Conservation (phyloP, 1,140 invertebrate genomes). For the Dreissena rostriformis region DNA sequence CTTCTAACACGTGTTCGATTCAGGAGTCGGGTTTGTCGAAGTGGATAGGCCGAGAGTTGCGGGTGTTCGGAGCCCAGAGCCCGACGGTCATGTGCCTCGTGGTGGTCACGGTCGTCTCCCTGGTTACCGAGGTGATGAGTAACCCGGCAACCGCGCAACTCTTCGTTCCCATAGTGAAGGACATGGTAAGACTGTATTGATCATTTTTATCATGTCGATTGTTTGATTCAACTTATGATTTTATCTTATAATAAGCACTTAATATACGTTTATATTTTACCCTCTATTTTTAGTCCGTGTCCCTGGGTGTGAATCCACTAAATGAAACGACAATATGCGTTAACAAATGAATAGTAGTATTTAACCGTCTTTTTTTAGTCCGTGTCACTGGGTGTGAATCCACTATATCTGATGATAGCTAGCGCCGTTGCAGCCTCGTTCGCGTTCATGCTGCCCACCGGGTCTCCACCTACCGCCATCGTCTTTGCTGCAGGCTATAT, state of each 20-base stretch:
- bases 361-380: conserved; percentile 77
- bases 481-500: conserved; percentile 86
- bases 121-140: conserved; percentile 7
- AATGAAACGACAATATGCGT: no score
- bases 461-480: conserved; percentile 96
- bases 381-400: conserved; percentile 84
- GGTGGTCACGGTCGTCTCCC: not conserved
- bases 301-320: no score
- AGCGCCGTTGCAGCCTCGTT: conserved; percentile 90
- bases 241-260: no score
- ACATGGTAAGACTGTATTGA: not conserved
- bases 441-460: conserved; percentile 90
- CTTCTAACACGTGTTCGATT: no score
- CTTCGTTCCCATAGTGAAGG: not conserved
- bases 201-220: no score
- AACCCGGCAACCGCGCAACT: not conserved
- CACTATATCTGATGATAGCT: conserved; percentile 93
- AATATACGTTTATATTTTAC: no score
- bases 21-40: not conserved
- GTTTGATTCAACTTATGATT: no score
- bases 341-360: no score
- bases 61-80: not conserved
- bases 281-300: no score
- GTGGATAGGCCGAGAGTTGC: not conserved
- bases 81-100: not conserved